Evolutionary conservation across 2,888 invertebrate genomes (phyloP), one percentile per base, ranked within the genome.

Genomic region (Agrotis puta): DNA sequence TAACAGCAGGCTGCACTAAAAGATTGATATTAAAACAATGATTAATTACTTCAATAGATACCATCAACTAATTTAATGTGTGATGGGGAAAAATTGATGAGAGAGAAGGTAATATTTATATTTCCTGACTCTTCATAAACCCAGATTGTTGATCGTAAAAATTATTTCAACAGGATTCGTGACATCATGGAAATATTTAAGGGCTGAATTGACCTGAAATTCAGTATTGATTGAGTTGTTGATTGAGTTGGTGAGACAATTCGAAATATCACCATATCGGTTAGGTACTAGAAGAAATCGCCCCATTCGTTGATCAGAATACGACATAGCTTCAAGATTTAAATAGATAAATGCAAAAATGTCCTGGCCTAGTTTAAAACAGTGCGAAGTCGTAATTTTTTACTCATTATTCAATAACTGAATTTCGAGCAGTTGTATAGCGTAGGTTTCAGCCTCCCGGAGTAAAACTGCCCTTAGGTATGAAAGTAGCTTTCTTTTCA

Each of bases 311-410:
- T 14, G 22, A 64, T 13, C n/a, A 4, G 3, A 16, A 43, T 33
- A 33, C 6, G 7, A 33, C 33, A 33, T 33, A 7, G 7, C 33
- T 33, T 33, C 33, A 33, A 53, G 24, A 11, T 1, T 14, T 48
- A 48, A 16, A 18, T 39, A 58, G 22, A 16, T 27, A 20, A 43
- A 67, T 43, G 47, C 24, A 14, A 43, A 64, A 56, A 43, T 50
- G 13, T 2, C 22, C 45, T 67, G 50, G 33, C 68, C 24, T 43
- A 24, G 56, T 57, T 67, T 45, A 33, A 50, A 50, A 76, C 43
- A 67, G 24, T 33, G 22, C 33, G 1, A 39, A 18, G 27, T 45
- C 22, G 33, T 56, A 22, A 63, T 47, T 47, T 74, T 56, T 27
- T 11, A 39, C 39, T 54, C 22, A 13, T 54, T 22, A 47, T 47